phyloP scores from a whole-genome alignment of 2,113 vertebrate genomes.

The Bothrops jararaca region DNA sequence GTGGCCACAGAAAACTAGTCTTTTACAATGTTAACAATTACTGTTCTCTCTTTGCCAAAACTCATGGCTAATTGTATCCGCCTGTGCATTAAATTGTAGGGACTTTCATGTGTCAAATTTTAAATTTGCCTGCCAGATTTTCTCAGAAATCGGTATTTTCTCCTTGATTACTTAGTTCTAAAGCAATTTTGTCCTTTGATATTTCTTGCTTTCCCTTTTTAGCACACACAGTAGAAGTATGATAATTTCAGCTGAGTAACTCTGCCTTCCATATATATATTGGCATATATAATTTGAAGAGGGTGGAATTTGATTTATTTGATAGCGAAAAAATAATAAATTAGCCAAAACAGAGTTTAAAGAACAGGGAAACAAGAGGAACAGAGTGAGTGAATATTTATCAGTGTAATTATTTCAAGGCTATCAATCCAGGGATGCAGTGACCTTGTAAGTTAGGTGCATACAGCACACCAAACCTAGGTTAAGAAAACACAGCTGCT shows the following conservation, averaged over 20 bases:
- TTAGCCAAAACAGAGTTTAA: background rate
- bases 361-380: background rate
- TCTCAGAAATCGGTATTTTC: conserved; percentile 17
- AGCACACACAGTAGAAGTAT: accelerated
- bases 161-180: background rate
- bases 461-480: background rate
- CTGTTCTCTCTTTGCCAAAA: background rate
- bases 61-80: background rate
- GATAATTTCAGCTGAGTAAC: background rate
- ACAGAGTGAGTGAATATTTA: background rate
- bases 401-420: background rate
- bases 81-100: background rate
- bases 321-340: background rate
- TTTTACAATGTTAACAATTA: background rate
- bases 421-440: background rate
- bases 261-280: background rate
- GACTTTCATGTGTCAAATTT: background rate
- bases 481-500: background rate
- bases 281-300: background rate
- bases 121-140: conserved; percentile 1
- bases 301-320: background rate
- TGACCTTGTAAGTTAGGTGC: background rate
- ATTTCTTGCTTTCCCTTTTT: background rate
- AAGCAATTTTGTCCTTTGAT: background rate
- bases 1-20: background rate